A percentile compares a stretch with the other conserved stretches of the same genome.
These are phyloP conservation scores for Zoroaster sp. DNA, from an alignment of 53 echinoderm and acorn worm genomes.

Conservation along the genomic window DNA sequence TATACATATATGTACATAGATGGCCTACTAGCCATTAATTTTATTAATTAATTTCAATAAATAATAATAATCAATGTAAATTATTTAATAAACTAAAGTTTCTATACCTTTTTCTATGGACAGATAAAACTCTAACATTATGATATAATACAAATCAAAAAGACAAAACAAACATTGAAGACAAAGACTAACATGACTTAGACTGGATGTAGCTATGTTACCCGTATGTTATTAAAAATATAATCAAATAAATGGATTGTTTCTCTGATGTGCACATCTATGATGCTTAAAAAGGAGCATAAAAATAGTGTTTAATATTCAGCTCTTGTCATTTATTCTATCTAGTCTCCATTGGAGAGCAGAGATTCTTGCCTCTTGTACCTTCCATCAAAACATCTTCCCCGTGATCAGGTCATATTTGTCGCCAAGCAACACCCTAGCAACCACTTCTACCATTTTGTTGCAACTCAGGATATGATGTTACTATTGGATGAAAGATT, in stretches of 20 bases:
- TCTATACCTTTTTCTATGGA: too few species aligned
- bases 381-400: conserved; percentile 58
- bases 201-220: too few species aligned
- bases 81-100: too few species aligned
- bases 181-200: too few species aligned
- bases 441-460: conserved; percentile 83
- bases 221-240: too few species aligned
- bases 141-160: too few species aligned
- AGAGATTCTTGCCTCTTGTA: conserved; percentile 34
- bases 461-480: conserved; percentile 81
- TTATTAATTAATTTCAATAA: too few species aligned
- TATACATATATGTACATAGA: too few species aligned
- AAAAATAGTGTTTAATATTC: neutral
- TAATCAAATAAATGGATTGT: neutral
- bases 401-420: conserved; percentile 64
- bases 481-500: conserved; percentile 84
- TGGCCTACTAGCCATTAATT: too few species aligned
- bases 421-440: conserved; percentile 91
- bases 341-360: neutral
- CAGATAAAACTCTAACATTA: too few species aligned
- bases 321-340: neutral
- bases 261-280: neutral
- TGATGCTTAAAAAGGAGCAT: neutral
- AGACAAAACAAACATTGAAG: too few species aligned
- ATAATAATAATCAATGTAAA: too few species aligned